phyloP scores from a whole-genome alignment of 2,113 vertebrate species.

The Aix galericulata region DNA sequence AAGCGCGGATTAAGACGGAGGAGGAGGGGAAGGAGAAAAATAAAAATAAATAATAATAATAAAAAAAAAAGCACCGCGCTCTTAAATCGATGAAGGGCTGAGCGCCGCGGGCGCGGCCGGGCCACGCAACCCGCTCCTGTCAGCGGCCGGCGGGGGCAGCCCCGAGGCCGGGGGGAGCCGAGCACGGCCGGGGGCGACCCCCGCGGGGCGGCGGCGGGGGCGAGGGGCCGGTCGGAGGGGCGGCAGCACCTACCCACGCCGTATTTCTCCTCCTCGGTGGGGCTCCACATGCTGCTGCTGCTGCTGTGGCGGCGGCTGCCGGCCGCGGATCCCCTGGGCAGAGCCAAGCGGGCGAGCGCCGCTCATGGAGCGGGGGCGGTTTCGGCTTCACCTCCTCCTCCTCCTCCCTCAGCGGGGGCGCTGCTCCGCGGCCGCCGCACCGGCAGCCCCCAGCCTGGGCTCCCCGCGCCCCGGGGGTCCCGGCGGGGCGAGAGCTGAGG shows the following conservation, averaged over 20 bases:
- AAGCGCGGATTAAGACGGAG: neutral
- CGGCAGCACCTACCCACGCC: slow-evolving; percentile 88
- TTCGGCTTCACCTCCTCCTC: neutral
- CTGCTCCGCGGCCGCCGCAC: neutral
- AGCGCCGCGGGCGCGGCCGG: neutral
- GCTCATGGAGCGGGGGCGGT: slow-evolving; percentile 60
- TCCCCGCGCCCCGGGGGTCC: neutral
- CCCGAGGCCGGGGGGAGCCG: neutral
- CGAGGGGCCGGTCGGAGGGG: neutral
- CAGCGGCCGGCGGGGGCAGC: neutral
- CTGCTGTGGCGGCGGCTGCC: neutral
- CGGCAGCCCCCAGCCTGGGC: neutral
- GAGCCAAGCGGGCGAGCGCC: neutral
- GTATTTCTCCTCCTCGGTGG: slow-evolving; percentile 94
- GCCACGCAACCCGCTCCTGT: neutral
- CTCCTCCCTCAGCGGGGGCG: neutral
- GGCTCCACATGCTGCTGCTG: slow-evolving; percentile 87
- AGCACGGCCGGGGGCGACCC: neutral
- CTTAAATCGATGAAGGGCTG: slow-evolving; percentile 44
- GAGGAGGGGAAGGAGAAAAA: neutral
- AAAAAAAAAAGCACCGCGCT: neutral
- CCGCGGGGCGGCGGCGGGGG: neutral
- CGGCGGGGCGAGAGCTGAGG: neutral
- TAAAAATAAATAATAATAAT: too few relatives aligned
- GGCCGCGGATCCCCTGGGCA: slow-evolving; percentile 28